Percentiles rank a stretch among this genome's conserved stretches.
These are phyloP conservation scores for Drosophila anceps DNA, from an alignment of 2,888 invertebrate genomes.

Conservation along the genomic window DNA sequence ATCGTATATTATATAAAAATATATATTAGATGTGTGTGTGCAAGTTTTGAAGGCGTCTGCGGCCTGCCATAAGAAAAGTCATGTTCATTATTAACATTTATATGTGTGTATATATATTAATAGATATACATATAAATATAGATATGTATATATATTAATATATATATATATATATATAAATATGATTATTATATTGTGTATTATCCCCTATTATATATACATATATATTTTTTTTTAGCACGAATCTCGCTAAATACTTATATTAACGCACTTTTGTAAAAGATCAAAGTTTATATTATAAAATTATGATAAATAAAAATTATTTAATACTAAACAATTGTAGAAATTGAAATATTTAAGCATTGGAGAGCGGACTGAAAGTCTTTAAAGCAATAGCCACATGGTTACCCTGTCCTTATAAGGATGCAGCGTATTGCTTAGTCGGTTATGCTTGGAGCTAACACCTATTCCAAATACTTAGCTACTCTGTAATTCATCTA, in stretches of 20 bases:
- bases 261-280: slow-evolving; percentile 46
- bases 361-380: background rate
- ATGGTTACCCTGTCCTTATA: no score
- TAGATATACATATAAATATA: slow-evolving; percentile 16
- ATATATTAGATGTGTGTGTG: slow-evolving; percentile 15
- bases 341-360: background rate
- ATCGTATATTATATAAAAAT: background rate
- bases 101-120: no score
- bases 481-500: background rate
- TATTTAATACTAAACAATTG: slow-evolving; percentile 36
- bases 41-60: slow-evolving; percentile 31
- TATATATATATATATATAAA: background rate
- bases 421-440: background rate
- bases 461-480: background rate
- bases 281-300: slow-evolving; percentile 32
- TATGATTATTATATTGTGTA: slow-evolving; percentile 43
- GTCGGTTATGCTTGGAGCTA: background rate
- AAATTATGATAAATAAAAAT: slow-evolving; percentile 50
- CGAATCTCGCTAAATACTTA: slow-evolving; percentile 59
- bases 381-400: no score
- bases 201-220: slow-evolving; percentile 36
- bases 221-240: slow-evolving; percentile 51
- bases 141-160: background rate
- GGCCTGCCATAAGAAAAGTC: slow-evolving; percentile 63
- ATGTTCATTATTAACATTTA: slow-evolving; percentile 62